phyloP scores from a whole-genome alignment of 2,888 invertebrate genomes.

The Sycophila texana region DNA sequence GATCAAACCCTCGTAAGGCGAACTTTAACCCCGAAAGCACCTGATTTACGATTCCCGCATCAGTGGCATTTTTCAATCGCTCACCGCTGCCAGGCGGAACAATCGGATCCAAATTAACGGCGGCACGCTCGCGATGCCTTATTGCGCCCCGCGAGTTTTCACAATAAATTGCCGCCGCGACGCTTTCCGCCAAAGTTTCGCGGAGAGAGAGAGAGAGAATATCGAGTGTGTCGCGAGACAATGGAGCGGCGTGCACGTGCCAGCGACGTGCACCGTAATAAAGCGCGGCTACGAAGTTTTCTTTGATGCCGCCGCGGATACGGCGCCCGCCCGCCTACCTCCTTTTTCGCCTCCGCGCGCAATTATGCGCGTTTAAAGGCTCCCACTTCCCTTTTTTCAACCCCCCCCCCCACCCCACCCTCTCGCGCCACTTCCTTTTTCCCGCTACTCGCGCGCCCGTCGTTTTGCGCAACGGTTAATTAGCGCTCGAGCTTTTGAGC shows the following conservation, averaged over 20 bases:
- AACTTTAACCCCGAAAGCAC: not conserved
- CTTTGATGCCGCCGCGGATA: conserved; percentile 39
- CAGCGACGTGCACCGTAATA: conserved; percentile 19
- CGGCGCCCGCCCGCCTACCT: not conserved
- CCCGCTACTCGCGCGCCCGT: not conserved
- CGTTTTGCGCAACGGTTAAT: conserved; percentile 26
- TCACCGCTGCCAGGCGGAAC: not conserved
- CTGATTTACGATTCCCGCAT: not conserved
- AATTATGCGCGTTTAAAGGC: conserved; percentile 28
- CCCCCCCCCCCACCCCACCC: not conserved
- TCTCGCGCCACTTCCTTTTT: not conserved
- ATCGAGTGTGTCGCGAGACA: conserved; percentile 2
- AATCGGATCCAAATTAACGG: conserved; percentile 30
- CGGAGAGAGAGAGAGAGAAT: not conserved
- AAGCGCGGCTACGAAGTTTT: conserved; percentile 11
- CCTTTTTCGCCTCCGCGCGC: conserved; percentile 14
- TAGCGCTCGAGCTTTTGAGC: conserved; percentile 5
- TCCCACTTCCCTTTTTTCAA: not conserved
- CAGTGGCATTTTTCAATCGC: conserved; percentile 1
- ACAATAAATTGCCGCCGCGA: conserved; percentile 26
- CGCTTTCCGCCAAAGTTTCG: conserved; percentile 3
- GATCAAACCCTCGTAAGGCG: not conserved
- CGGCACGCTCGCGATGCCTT: conserved; percentile 1
- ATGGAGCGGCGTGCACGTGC: conserved; percentile 28
- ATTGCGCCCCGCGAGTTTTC: conserved; percentile 24